Percentiles rank a stretch among this genome's conserved stretches.
Evolutionary conservation across 2,888 invertebrate species (phyloP).

Genomic region (Coenonympha glycerion): DNA sequence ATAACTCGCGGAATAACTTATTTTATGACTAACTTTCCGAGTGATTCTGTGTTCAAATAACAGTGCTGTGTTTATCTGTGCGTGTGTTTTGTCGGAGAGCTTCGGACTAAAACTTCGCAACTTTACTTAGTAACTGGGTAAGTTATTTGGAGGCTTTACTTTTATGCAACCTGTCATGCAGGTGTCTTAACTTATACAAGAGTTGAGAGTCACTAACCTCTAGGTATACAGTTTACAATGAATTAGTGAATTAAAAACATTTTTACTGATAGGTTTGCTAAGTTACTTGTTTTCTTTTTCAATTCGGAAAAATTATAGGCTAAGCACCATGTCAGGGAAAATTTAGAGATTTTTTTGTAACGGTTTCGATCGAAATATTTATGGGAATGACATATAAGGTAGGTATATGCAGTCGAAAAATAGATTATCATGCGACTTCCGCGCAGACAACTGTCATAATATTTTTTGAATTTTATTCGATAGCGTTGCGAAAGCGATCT

Average conservation of each 20-base stretch:
- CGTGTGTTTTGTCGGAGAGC: slow-evolving; percentile 36
- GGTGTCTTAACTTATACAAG: slow-evolving; percentile 51
- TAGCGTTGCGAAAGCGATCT: no score
- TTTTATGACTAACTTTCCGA: slow-evolving; percentile 45
- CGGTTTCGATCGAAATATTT: no score
- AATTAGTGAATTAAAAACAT: slow-evolving; percentile 38
- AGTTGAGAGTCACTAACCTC: slow-evolving; percentile 64
- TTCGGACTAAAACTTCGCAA: slow-evolving; percentile 39
- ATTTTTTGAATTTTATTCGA: no score
- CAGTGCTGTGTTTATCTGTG: slow-evolving; percentile 43
- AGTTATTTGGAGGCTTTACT: slow-evolving; percentile 52
- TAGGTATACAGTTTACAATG: no score
- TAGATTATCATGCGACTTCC: no score
- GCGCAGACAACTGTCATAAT: no score
- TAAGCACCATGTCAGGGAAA: no score
- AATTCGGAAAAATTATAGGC: no score
- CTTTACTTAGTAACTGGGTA: slow-evolving; percentile 52
- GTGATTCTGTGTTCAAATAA: slow-evolving; percentile 43
- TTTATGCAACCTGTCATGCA: slow-evolving; percentile 71
- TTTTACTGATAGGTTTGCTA: slow-evolving; percentile 14
- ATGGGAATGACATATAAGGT: no score
- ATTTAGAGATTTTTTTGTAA: no score
- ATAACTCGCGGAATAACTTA: slow-evolving; percentile 63
- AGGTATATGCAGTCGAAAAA: no score
- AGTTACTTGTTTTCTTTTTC: no score